Evolutionary conservation across 2,113 vertebrate genomes (phyloP).

Genomic region (Cyanistes caeruleus): DNA sequence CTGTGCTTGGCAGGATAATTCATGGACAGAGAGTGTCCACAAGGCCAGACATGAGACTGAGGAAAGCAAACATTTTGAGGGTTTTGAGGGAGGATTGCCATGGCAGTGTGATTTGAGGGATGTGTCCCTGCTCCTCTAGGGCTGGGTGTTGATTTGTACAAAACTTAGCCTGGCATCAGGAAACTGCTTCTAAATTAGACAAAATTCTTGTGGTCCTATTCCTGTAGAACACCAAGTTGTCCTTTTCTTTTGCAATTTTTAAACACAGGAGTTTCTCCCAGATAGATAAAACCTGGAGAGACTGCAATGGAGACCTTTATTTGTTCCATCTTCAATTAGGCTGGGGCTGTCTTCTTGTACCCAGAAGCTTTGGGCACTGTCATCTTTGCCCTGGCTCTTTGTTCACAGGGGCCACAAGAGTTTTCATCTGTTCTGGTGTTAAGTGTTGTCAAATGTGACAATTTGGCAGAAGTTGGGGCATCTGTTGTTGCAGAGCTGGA

Average conservation of each 20-base stretch:
- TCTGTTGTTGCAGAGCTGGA: background rate
- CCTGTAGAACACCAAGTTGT: accelerated
- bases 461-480: background rate
- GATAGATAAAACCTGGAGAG: background rate
- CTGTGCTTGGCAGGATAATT: background rate
- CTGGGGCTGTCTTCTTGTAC: background rate
- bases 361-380: background rate
- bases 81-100: background rate
- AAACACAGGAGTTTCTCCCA: background rate
- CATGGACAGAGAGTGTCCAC: background rate
- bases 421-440: background rate
- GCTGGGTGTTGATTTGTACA: background rate
- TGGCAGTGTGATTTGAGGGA: background rate
- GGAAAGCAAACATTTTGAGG: accelerated
- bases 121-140: background rate
- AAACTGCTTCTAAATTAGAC: background rate
- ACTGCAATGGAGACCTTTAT: background rate
- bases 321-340: accelerated
- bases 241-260: background rate
- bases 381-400: background rate
- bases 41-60: background rate
- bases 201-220: background rate
- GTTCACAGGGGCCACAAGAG: background rate
- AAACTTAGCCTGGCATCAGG: background rate
- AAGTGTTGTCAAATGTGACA: background rate